Percentiles rank a stretch among this genome's conserved stretches.
Evolutionary conservation across 2,888 invertebrate genomes (phyloP).

Genomic region (Aporophyla lueneburgensis): DNA sequence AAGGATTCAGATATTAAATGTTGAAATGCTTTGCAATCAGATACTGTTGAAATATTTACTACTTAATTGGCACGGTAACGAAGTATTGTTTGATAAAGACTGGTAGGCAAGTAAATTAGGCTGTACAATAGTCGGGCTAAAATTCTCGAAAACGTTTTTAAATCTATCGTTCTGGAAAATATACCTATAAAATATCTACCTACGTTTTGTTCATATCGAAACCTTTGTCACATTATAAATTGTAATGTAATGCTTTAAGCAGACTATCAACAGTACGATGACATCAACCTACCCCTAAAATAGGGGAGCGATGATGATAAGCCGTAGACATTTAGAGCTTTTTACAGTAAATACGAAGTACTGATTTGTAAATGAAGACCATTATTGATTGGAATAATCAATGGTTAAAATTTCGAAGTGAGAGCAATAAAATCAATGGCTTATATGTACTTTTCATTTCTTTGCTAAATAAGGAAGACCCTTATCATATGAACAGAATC

Average conservation of each 20-base stretch:
- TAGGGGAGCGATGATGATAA: constrained; percentile 14
- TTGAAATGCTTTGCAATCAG: constrained; percentile 28
- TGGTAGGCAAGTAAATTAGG: neutral
- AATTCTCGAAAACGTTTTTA: neutral
- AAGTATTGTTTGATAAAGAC: constrained; percentile 11
- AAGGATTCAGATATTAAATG: constrained; percentile 32
- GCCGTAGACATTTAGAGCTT: constrained; percentile 4
- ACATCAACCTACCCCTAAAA: constrained; percentile 1
- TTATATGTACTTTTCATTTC: neutral
- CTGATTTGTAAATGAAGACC: neutral
- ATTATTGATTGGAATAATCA: neutral
- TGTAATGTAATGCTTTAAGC: neutral
- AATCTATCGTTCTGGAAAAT: neutral
- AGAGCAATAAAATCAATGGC: neutral
- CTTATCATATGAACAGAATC: constrained; percentile 18
- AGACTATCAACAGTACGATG: constrained; percentile 20
- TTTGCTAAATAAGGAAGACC: neutral
- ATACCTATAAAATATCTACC: too few relatives aligned
- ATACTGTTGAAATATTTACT: constrained; percentile 10
- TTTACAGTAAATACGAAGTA: constrained; percentile 2
- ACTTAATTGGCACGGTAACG: constrained; percentile 2
- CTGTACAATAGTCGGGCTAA: neutral
- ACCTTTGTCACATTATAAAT: neutral
- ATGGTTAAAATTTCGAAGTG: neutral
- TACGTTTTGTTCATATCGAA: neutral